A percentile compares a stretch with the other conserved stretches of the same genome.
These are phyloP conservation scores for Argyra leucocephala DNA, from an alignment of 2,888 invertebrate genomes.

Conservation along the genomic window DNA sequence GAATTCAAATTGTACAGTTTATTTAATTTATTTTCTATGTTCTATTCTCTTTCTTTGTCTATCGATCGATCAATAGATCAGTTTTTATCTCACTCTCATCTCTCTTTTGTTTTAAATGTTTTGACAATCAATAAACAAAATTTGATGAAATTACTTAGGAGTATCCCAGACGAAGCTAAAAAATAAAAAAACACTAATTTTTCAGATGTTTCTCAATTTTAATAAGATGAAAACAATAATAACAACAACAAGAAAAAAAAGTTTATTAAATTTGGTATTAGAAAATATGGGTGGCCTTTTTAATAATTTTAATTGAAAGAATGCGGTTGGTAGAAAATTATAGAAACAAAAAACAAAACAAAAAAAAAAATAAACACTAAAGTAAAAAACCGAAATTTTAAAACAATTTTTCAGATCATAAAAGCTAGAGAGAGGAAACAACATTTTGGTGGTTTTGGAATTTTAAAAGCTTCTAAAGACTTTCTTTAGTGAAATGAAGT, in stretches of 20 bases:
- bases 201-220: conserved; percentile 1
- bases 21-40: not conserved
- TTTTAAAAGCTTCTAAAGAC: conserved; percentile 4
- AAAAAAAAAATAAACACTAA: not conserved
- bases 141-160: not conserved
- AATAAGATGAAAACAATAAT: not conserved
- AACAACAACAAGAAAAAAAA: not conserved
- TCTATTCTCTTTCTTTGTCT: not conserved
- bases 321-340: conserved; percentile 6
- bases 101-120: too few species aligned
- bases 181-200: not conserved
- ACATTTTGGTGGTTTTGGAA: conserved; percentile 4
- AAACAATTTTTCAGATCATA: not conserved
- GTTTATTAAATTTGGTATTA: not conserved
- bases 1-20: not conserved
- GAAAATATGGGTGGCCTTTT: conserved; percentile 4
- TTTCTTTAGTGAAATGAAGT: not conserved
- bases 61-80: not conserved
- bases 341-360: too few species aligned
- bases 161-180: not conserved
- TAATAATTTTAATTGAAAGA: not conserved
- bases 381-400: not conserved
- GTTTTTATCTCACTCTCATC: too few species aligned
- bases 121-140: not conserved
- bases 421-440: conserved; percentile 1